phyloP scores from a whole-genome alignment of 2,888 invertebrate genomes.

The Leucophenga montana region DNA sequence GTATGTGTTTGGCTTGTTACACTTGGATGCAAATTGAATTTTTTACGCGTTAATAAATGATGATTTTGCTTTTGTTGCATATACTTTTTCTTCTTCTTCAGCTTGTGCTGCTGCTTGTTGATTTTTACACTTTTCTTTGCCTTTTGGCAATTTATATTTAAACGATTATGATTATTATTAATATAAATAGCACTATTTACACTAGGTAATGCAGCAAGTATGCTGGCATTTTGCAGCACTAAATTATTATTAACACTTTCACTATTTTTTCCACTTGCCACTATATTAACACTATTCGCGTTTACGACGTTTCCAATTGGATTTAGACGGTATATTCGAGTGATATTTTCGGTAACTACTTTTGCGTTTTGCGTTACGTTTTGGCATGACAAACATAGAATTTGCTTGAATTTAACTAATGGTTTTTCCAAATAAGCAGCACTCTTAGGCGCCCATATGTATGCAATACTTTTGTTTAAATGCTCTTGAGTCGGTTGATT shows the following conservation, averaged over 20 bases:
- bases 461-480: conserved; percentile 39
- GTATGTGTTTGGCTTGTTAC: not conserved
- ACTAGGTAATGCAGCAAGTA: conserved; percentile 1
- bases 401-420: conserved; percentile 1
- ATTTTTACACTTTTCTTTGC: conserved; percentile 6
- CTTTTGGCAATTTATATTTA: conserved; percentile 34
- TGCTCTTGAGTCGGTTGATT: conserved; percentile 37
- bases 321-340: conserved; percentile 47
- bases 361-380: conserved; percentile 9
- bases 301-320: conserved; percentile 61
- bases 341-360: conserved; percentile 48
- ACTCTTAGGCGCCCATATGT: conserved; percentile 34
- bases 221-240: conserved; percentile 11
- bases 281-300: conserved; percentile 23
- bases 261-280: conserved; percentile 2
- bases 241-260: too few relatives aligned
- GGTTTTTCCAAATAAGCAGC: not conserved
- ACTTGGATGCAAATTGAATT: conserved; percentile 54
- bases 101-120: not conserved
- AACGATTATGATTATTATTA: conserved; percentile 58
- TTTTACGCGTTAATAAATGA: conserved; percentile 60
- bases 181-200: conserved; percentile 54
- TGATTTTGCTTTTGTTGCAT: conserved; percentile 52
- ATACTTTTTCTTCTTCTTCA: conserved; percentile 23
- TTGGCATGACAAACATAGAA: conserved; percentile 18